Evolutionary conservation across 2,888 invertebrate species (phyloP), one percentile per base, ranked within the genome.

Genomic region (Dryobota labecula): DNA sequence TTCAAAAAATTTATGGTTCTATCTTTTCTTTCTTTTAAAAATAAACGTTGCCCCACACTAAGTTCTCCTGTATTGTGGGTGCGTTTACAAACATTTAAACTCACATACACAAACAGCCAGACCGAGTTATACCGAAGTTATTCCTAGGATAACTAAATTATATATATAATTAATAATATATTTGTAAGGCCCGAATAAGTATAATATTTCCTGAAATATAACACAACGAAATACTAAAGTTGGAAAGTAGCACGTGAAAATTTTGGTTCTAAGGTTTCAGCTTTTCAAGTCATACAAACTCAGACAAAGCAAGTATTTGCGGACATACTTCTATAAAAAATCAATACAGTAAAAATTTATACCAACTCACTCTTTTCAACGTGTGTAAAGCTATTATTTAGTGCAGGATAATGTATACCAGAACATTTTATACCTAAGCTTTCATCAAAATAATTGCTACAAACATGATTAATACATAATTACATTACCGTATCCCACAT

Each of bases 171-270:
- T n/a, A n/a, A n/a, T n/a, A n/a, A n/a, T n/a, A n/a, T n/a, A n/a
- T n/a, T n/a, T n/a, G n/a, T n/a, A n/a, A n/a, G n/a, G n/a, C n/a
- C n/a, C n/a, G n/a, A n/a, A n/a, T n/a, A n/a, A n/a, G 36, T 64
- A n/a, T 65, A n/a, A 54, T 70, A 47, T 70, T 70, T 47, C 7
- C 38, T 47, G 18, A 70, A 70, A 38, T 65, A 49, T 30, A 30
- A 47, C 30, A 30, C 9, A 38, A 7, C 20, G 1, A 49, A 47
- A 49, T 30, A 15, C 0, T 20, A 56, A 70, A 72, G 8, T 41
- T 30, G 15, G 30, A 56, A 57, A 71, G 56, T 57, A 47, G 47
- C 57, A 20, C 72, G 41, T 33, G 24, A 33, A 30, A 3, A 41
- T 68, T 3, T 9, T 38, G 9, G 5, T 36, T 24, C 7, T 15